Percentiles rank a stretch among this genome's conserved stretches.
phyloP scores from a whole-genome alignment of 1,140 invertebrate species.

The Papilio glaucus region DNA sequence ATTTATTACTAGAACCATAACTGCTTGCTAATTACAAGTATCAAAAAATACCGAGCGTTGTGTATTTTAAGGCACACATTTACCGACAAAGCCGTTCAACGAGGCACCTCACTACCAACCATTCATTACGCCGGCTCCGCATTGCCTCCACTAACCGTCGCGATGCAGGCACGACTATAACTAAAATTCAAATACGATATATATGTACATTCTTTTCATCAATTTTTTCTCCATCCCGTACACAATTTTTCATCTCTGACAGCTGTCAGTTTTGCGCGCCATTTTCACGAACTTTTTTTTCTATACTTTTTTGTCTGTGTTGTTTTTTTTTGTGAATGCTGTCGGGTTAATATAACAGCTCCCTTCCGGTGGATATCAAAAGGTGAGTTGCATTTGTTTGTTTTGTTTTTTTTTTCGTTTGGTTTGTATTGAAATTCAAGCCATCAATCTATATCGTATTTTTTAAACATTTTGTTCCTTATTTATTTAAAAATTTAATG shows the following conservation, averaged over 20 bases:
- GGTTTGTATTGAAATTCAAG: neutral
- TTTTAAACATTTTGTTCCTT: neutral
- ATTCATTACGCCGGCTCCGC: constrained; percentile 71
- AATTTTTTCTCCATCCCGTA: constrained; percentile 41
- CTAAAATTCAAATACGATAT: constrained; percentile 59
- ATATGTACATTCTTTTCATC: constrained; percentile 40
- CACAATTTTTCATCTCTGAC: constrained; percentile 52
- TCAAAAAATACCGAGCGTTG: constrained; percentile 57
- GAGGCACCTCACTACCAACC: constrained; percentile 71
- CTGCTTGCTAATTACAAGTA: constrained; percentile 55
- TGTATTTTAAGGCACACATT: constrained; percentile 70
- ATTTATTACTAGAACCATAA: neutral
- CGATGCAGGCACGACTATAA: constrained; percentile 70
- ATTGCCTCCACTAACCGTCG: constrained; percentile 54
- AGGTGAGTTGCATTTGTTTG: constrained; percentile 48
- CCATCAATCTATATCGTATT: neutral
- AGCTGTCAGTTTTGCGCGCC: constrained; percentile 59
- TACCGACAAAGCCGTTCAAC: constrained; percentile 72
- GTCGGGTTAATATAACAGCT: constrained; percentile 42
- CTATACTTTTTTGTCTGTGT: constrained; percentile 45
- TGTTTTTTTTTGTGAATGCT: constrained; percentile 52
- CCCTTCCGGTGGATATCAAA: constrained; percentile 41
- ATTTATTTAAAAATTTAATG: too few relatives aligned
- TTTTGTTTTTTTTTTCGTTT: constrained; percentile 17
- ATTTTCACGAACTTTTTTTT: constrained; percentile 39